A percentile compares a stretch with the other conserved stretches of the same genome.
Conservation (phyloP, 2,888 invertebrate genomes). For the Hipparchia sbordonii region DNA sequence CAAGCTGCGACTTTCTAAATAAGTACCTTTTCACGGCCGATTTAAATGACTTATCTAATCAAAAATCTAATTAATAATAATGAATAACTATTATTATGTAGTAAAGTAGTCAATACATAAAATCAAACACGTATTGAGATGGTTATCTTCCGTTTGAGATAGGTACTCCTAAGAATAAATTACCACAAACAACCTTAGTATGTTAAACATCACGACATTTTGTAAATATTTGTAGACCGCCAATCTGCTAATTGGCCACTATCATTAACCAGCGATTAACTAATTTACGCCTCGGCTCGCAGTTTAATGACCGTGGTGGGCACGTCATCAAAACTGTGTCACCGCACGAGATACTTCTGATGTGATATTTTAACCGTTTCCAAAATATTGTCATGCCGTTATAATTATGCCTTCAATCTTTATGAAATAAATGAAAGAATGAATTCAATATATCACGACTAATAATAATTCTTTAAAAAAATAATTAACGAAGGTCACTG, state of each 20-base stretch:
- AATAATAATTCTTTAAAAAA: no score
- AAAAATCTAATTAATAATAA: no score
- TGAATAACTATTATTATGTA: no score
- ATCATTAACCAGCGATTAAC: slow-evolving; percentile 14
- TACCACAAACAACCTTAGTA: background rate
- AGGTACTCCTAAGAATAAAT: background rate
- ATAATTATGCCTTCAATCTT: no score
- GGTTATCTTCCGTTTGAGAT: background rate
- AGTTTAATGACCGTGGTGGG: background rate
- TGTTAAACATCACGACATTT: slow-evolving; percentile 6
- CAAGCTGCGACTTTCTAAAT: slow-evolving; percentile 23
- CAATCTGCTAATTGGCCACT: slow-evolving; percentile 6
- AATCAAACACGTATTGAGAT: no score
- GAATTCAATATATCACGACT: no score
- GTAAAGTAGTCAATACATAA: no score
- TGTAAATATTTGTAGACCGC: slow-evolving; percentile 5
- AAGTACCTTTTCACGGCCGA: slow-evolving; percentile 22
- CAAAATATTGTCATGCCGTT: no score
- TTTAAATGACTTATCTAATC: background rate
- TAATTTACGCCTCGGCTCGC: slow-evolving; percentile 9
- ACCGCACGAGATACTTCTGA: background rate
- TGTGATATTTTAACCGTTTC: no score
- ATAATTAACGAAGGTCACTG: no score
- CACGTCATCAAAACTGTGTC: background rate
- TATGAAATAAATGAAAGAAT: no score